A percentile compares a stretch with the other conserved stretches of the same genome.
Evolutionary conservation across 2,888 invertebrate genomes (phyloP).

Genomic region (Alloscopus bannaensis): DNA sequence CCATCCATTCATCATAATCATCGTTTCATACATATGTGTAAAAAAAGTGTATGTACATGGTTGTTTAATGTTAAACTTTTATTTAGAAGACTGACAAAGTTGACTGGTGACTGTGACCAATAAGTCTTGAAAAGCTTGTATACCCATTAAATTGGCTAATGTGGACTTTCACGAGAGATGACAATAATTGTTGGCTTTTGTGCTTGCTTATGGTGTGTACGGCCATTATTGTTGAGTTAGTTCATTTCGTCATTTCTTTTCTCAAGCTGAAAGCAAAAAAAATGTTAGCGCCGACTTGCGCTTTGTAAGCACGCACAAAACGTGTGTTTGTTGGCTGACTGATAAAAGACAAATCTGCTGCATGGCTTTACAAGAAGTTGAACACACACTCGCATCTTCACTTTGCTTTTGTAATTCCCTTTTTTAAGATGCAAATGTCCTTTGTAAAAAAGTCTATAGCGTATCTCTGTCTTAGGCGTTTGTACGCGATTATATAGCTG

Average conservation of each 20-base stretch:
- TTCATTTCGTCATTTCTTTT: constrained; percentile 43
- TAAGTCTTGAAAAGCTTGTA: constrained; percentile 26
- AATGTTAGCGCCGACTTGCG: constrained; percentile 29
- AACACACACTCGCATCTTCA: constrained; percentile 29
- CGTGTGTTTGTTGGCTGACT: constrained; percentile 7
- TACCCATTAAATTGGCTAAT: constrained; percentile 57
- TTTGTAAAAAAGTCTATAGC: too few species aligned
- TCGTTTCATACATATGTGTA: constrained; percentile 10
- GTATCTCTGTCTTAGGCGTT: too few species aligned
- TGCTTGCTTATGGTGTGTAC: constrained; percentile 38
- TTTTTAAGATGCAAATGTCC: constrained; percentile 1
- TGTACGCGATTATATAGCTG: too few species aligned
- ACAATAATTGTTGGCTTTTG: constrained; percentile 51
- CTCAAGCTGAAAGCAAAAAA: constrained; percentile 37
- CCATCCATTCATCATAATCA: constrained; percentile 34
- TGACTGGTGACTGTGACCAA: constrained; percentile 35
- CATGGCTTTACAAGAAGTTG: too few species aligned
- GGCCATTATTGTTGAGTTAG: constrained; percentile 31
- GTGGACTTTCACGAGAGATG: constrained; percentile 58
- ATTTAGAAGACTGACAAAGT: constrained; percentile 17
- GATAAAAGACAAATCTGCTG: constrained; percentile 17
- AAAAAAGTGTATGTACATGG: too few species aligned
- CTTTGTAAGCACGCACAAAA: not conserved
- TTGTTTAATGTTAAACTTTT: constrained; percentile 19
- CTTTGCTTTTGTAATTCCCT: not conserved